Evolutionary conservation across 2,113 vertebrate genomes (phyloP), one percentile per base, ranked within the genome.

Genomic region (Lagopus leucura): DNA sequence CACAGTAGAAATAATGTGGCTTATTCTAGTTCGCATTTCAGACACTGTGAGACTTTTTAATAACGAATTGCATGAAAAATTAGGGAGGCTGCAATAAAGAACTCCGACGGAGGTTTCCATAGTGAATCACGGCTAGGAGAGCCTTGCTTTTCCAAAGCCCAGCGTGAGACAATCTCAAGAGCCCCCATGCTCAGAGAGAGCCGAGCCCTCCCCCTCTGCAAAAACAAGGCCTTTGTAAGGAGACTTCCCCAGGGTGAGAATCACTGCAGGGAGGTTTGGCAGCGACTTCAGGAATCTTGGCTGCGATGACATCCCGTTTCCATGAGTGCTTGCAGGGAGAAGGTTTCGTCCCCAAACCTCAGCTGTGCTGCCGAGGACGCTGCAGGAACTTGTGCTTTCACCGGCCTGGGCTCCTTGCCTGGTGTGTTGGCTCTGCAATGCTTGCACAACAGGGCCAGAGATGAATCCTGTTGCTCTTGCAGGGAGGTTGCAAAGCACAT

Each of bases 21-120:
- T 80, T 45, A 55, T 92, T 92, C 95, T 48, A 79, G 84, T 72
- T 93, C 32, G 16, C 55, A 73, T 91, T 93, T 86, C 95, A 95
- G 92, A 82, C 92, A 87, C 91, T 34, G 47, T 88, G 91, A 94
- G 95, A 83, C 87, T 90, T 90, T 91, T 92, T 92, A 93, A 96
- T 95, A 94, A 95, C 3, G n/a, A 88, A 82, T 86, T 86, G 88
- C 95, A 94, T 90, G 93, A 94, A 91, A 96, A 96, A 94, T 95
- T 88, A 91, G 85, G 76, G 86, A 94, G 82, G 90, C 80, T 94
- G 86, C 90, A 91, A 94, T 88, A 96, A 96, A 95, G 93, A 95
- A 77, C 93, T 92, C 88, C n/a, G 1, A 88, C 86, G 0, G 92
- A 87, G 91, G 50, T 67, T 97, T 93, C 96, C 85, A 80, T 89